Percentiles rank a stretch among this genome's conserved stretches.
Conservation (phyloP, 2,113 vertebrate species). For the Montifringilla adamsi region DNA sequence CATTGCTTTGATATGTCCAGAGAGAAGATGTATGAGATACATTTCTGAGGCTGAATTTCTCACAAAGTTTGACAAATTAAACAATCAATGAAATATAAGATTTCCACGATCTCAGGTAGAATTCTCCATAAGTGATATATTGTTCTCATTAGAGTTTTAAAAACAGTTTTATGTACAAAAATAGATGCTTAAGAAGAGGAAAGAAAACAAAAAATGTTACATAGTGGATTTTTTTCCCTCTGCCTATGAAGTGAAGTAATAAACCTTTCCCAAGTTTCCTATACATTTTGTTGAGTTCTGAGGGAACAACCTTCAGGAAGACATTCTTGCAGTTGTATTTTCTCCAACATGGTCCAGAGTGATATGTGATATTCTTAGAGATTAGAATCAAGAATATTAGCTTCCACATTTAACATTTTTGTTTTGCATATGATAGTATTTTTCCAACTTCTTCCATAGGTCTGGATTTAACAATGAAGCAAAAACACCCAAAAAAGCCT, state of each 20-base stretch:
- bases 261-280: not conserved
- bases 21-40: slow-evolving; percentile 42
- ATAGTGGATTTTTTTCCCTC: not conserved
- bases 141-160: slow-evolving; percentile 42
- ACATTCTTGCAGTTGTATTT: not conserved
- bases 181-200: not conserved
- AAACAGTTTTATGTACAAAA: slow-evolving; percentile 33
- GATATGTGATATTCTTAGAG: not conserved
- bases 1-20: slow-evolving; percentile 3
- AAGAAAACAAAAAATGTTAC: not conserved
- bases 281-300: not conserved
- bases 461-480: not conserved
- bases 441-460: not conserved
- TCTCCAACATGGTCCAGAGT: not conserved
- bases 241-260: not conserved
- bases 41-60: slow-evolving; percentile 33
- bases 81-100: slow-evolving; percentile 30
- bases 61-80: slow-evolving; percentile 64
- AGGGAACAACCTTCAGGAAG: not conserved
- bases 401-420: not conserved
- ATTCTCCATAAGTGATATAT: slow-evolving; percentile 42
- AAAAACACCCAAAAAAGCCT: fast-evolving
- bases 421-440: not conserved
- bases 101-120: slow-evolving; percentile 30
- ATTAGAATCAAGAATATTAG: not conserved